Evolutionary conservation across 2,888 invertebrate species (phyloP).

Genomic region (Diaphora mendica): DNA sequence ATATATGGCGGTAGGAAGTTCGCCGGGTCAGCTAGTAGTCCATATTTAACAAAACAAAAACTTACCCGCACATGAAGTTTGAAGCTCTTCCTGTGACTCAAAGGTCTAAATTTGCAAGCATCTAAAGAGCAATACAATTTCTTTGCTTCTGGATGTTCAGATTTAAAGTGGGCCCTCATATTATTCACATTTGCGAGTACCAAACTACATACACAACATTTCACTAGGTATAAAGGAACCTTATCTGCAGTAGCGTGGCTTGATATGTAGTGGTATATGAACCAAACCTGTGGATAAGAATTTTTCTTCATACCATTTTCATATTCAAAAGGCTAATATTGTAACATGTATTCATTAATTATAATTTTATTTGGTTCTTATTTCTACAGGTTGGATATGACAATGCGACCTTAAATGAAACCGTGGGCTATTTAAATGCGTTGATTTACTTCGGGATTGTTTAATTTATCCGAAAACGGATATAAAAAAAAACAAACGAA

Average conservation of each 20-base stretch:
- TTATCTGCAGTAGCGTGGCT: slow-evolving; percentile 60
- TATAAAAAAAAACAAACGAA: too few species aligned
- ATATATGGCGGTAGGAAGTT: too few species aligned
- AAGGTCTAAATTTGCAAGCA: slow-evolving; percentile 73
- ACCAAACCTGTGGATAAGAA: slow-evolving; percentile 71
- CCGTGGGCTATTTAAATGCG: too few species aligned
- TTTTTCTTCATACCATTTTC: neutral
- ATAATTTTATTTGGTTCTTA: neutral
- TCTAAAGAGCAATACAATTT: slow-evolving; percentile 77
- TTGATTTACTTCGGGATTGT: too few species aligned
- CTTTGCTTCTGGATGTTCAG: slow-evolving; percentile 71
- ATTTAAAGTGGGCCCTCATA: slow-evolving; percentile 73
- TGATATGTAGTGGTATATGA: slow-evolving; percentile 71
- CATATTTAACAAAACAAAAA: too few species aligned
- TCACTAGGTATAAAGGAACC: slow-evolving; percentile 63
- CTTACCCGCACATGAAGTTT: slow-evolving; percentile 79
- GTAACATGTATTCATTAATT: too few species aligned
- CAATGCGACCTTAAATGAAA: too few species aligned
- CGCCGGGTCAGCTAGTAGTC: too few species aligned
- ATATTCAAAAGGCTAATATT: neutral
- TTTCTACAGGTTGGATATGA: too few species aligned
- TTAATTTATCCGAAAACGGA: too few species aligned
- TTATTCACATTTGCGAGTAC: slow-evolving; percentile 67
- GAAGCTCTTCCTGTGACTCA: slow-evolving; percentile 78
- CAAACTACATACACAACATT: slow-evolving; percentile 75